Base-by-base conservation (phyloP, 2,888 invertebrate species). In the Iphiclides podalirius region DNA sequence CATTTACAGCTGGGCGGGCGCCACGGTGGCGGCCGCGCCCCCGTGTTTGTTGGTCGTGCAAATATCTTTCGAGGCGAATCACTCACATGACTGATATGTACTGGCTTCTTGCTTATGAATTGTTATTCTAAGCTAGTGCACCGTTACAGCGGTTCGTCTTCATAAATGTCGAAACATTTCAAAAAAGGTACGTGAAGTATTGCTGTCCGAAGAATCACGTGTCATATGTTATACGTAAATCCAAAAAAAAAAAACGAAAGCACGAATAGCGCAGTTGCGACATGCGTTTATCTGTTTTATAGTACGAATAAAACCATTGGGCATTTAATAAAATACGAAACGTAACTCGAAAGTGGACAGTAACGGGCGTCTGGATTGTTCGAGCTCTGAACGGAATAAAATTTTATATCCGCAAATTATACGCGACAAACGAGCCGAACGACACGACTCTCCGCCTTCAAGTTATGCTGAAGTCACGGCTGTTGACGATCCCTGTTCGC, bases 1-100 rank as follows among this genome's bases (percentile, higher is more conserved):
- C 75, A 79, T 83, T 85, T 82, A 79, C 75, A 78, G 78, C 69
- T 70, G 70, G 67, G 70, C 66, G 70, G 77, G 72, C 77, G 83
- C 69, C 79, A 63, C 61, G 59, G 63, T 56, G 73, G 67, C 75
- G 26, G n/a, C n/a, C n/a, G 61, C 49, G 61, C 63, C 67, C 68
- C 70, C 60, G 69, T 66, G 69, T 70, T 43, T 73, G 74, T 75
- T 68, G 70, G 51, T 57, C 57, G 63, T 54, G 67, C 71, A 70
- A 73, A 74, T 72, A 67, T 78, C 72, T 65, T 67, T 59, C 56
- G 56, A 63, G 56, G 57, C 61, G 57, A 65, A 64, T 63, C 62
- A 66, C 67, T 69, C 63, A 60, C 63, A 63, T 6, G n/a, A 3
- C 20, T 3, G 20, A 20, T 6, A 20, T 20, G n/a, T n/a, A n/a